These are phyloP conservation scores for Fundulus diaphanus DNA, from an alignment of 2,797 vertebrate genomes.

Conservation along the genomic window DNA sequence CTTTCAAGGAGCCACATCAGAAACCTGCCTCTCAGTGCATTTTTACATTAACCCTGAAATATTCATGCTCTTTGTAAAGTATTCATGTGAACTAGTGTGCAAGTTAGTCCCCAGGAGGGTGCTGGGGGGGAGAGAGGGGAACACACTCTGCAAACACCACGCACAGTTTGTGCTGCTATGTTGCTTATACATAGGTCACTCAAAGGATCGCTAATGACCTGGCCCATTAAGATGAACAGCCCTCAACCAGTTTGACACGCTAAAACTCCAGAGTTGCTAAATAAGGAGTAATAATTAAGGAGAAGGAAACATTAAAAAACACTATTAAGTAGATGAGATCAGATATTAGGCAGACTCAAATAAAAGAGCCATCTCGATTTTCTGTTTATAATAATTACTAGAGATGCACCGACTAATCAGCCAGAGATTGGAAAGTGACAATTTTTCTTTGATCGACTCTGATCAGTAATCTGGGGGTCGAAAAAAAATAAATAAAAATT, in stretches of 20 bases:
- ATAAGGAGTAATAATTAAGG: slow-evolving; percentile 9
- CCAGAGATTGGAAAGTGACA: too few species aligned
- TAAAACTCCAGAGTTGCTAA: not conserved
- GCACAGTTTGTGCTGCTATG: slow-evolving; percentile 66
- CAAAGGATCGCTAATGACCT: slow-evolving; percentile 67
- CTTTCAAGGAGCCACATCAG: slow-evolving; percentile 73
- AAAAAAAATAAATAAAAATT: too few species aligned
- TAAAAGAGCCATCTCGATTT: not conserved
- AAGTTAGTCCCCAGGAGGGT: slow-evolving; percentile 70
- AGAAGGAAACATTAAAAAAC: not conserved
- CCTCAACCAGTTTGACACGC: slow-evolving; percentile 34
- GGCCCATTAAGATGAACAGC: slow-evolving; percentile 47
- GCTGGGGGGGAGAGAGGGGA: slow-evolving; percentile 67
- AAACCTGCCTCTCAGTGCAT: slow-evolving; percentile 75
- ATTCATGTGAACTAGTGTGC: slow-evolving; percentile 80
- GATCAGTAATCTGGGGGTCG: too few species aligned
- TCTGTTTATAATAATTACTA: not conserved
- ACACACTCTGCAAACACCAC: slow-evolving; percentile 69
- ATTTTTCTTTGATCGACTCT: too few species aligned
- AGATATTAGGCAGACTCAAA: not conserved
- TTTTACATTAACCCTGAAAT: slow-evolving; percentile 81
- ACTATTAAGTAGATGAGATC: not conserved
- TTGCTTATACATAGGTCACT: slow-evolving; percentile 60
- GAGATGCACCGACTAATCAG: not conserved
- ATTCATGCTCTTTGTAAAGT: slow-evolving; percentile 80